Percentiles rank a stretch among this genome's conserved stretches.
These are phyloP conservation scores for Smittia aterrima DNA, from an alignment of 2,888 invertebrate species.

Conservation along the genomic window DNA sequence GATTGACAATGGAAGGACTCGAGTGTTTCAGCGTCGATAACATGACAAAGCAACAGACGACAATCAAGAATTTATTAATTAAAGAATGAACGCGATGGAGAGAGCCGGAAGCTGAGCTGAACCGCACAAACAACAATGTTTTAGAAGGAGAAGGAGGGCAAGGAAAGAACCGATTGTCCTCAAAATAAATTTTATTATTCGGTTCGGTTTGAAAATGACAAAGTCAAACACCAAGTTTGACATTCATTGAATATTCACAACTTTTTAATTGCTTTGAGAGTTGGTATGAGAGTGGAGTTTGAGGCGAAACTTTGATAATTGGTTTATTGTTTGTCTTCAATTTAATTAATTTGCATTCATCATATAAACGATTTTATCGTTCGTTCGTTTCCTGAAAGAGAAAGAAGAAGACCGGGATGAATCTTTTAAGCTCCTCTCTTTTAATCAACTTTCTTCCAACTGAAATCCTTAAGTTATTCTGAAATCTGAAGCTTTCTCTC, in stretches of 20 bases:
- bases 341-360: conserved; percentile 29
- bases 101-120: not conserved
- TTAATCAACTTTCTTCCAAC: too few species aligned
- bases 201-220: not conserved
- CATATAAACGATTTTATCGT: not conserved
- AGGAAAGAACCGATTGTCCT: not conserved
- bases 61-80: not conserved
- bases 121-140: not conserved
- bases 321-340: conserved; percentile 32
- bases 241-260: conserved; percentile 32
- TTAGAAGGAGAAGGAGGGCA: not conserved
- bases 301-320: conserved; percentile 10
- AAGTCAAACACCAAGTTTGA: conserved; percentile 19
- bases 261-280: conserved; percentile 29
- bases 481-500: too few species aligned
- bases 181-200: not conserved
- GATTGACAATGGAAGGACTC: not conserved
- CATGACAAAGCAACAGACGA: not conserved
- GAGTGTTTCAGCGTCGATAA: not conserved
- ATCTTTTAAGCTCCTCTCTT: too few species aligned
- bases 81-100: not conserved
- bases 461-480: too few species aligned
- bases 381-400: not conserved
- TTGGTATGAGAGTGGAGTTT: not conserved
- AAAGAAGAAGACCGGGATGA: not conserved